These are phyloP conservation scores for Anastrepha ludens DNA, from an alignment of 1,140 invertebrate species.

Conservation along the genomic window DNA sequence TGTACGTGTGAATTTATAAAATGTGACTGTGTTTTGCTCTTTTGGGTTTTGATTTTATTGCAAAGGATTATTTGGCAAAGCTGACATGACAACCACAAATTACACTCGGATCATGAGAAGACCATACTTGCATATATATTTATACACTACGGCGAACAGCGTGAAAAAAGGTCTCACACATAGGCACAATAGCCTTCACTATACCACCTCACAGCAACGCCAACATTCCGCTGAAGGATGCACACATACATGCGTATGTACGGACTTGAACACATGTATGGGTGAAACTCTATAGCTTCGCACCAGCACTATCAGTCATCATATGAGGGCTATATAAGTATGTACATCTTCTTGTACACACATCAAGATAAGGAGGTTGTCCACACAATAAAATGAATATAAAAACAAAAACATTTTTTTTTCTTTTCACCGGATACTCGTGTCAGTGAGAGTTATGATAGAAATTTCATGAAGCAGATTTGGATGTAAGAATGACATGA, in stretches of 20 bases:
- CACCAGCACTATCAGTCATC: no score
- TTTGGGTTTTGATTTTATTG: conserved; percentile 2
- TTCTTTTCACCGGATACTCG: neutral
- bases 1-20: conserved; percentile 15
- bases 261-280: neutral
- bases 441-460: conserved; percentile 17
- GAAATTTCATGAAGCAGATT: neutral
- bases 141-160: neutral
- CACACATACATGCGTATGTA: neutral
- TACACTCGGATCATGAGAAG: neutral
- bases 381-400: neutral
- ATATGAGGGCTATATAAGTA: neutral
- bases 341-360: neutral
- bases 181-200: neutral
- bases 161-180: neutral
- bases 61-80: conserved; percentile 24
- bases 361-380: neutral
- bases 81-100: conserved; percentile 41
- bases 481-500: neutral
- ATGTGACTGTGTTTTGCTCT: neutral
- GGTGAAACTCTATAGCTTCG: no score
- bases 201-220: neutral
- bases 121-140: neutral
- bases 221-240: neutral
- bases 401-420: neutral